Percentiles rank a stretch among this genome's conserved stretches.
phyloP scores from a whole-genome alignment of 2,113 vertebrate species.

The Salvelinus fontinalis region DNA sequence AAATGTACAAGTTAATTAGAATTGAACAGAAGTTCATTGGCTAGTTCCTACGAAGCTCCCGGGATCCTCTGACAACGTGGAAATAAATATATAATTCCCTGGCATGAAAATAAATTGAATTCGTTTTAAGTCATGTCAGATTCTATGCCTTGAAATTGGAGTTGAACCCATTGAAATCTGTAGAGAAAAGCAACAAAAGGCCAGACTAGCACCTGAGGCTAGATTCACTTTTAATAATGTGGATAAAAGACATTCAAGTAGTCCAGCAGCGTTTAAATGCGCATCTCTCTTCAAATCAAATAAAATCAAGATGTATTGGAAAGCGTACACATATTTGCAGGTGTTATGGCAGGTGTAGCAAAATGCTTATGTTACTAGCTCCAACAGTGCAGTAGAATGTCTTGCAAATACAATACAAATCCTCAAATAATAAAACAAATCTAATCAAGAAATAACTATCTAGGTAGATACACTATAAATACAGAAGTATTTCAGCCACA shows the following conservation, averaged over 20 bases:
- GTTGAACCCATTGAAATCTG: not conserved
- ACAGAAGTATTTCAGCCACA: too few species aligned
- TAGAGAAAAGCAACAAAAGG: not conserved
- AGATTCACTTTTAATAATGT: conserved; percentile 15
- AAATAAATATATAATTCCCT: conserved; percentile 15
- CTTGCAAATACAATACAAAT: not conserved
- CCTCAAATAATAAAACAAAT: not conserved
- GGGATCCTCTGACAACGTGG: not conserved
- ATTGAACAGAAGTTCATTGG: not conserved
- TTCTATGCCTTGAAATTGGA: conserved; percentile 8
- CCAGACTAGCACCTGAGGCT: not conserved
- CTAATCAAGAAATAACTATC: too few species aligned
- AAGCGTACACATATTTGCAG: not conserved
- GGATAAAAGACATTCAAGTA: conserved; percentile 2
- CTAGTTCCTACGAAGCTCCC: not conserved
- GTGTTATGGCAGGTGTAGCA: not conserved
- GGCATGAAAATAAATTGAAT: conserved; percentile 19
- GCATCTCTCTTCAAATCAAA: not conserved
- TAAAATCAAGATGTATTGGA: not conserved
- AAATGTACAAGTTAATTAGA: not conserved
- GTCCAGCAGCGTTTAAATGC: not conserved
- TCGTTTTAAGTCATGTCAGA: conserved; percentile 3
- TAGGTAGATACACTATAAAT: too few species aligned
- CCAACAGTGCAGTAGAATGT: too few species aligned
- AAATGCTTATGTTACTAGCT: too few species aligned